Conservation (phyloP, 1,140 invertebrate species). For the Zaprionus lachaisei region DNA sequence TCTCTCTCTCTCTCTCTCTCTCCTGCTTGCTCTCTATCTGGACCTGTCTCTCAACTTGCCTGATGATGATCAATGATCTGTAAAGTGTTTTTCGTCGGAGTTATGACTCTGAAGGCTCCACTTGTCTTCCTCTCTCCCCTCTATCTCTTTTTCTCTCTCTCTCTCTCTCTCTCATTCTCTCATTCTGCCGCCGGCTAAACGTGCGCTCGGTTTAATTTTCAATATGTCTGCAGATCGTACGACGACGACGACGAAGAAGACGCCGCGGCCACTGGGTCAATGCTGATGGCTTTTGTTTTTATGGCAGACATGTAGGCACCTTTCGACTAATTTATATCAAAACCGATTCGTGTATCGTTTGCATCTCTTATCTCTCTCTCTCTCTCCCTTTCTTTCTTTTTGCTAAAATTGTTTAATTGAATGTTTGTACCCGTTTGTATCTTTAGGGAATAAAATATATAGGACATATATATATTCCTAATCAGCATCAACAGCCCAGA, state of each 20-base stretch:
- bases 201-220: conserved; percentile 81
- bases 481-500: no score
- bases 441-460: no score
- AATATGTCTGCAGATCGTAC: conserved; percentile 68
- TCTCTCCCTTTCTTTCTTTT: conserved; percentile 2
- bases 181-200: conserved; percentile 58
- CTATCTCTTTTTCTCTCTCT: not conserved
- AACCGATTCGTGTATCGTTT: conserved; percentile 33
- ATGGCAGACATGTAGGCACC: conserved; percentile 82
- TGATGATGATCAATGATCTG: conserved; percentile 83
- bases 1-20: conserved; percentile 26
- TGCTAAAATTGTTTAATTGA: conserved; percentile 31
- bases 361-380: conserved; percentile 2
- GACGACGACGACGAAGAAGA: conserved; percentile 28
- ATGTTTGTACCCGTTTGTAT: conserved; percentile 13
- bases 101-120: conserved; percentile 63
- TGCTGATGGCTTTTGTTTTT: conserved; percentile 81
- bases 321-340: conserved; percentile 72
- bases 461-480: no score
- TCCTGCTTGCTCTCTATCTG: conserved; percentile 10
- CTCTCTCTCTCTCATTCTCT: conserved; percentile 9
- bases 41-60: conserved; percentile 14
- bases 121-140: not conserved
- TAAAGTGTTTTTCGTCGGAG: conserved; percentile 71
- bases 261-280: conserved; percentile 70